Evolutionary conservation across 2,888 invertebrate species (phyloP).

Genomic region (Mythimna ferrago): DNA sequence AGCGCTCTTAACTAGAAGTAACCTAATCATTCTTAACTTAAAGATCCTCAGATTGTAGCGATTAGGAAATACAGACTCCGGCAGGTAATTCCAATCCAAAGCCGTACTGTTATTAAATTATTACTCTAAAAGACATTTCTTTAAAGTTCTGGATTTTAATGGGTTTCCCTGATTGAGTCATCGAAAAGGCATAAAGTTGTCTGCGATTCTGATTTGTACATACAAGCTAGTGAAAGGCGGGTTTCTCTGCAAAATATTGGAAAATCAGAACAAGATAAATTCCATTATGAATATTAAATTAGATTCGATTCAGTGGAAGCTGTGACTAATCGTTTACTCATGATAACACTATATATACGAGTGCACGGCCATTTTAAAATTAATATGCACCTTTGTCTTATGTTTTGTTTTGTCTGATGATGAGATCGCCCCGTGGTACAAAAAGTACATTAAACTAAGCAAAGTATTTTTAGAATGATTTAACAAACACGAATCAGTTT

Average conservation of each 20-base stretch:
- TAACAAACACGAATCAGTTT: slow-evolving; percentile 1
- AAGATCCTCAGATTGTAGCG: too few species aligned
- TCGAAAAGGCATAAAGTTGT: not conserved
- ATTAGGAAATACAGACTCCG: too few species aligned
- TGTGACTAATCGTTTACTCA: slow-evolving; percentile 53
- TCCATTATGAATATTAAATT: slow-evolving; percentile 50
- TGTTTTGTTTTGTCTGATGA: slow-evolving; percentile 1
- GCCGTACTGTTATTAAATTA: too few species aligned
- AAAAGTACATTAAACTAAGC: slow-evolving; percentile 28
- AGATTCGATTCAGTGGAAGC: slow-evolving; percentile 36
- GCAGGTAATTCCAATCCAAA: too few species aligned
- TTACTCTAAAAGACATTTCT: not conserved
- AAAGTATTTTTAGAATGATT: slow-evolving; percentile 14
- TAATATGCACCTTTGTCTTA: slow-evolving; percentile 34
- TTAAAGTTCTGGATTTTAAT: not conserved
- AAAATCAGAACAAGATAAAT: slow-evolving; percentile 51
- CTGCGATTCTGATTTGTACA: slow-evolving; percentile 7
- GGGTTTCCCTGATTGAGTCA: slow-evolving; percentile 5
- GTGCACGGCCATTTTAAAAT: slow-evolving; percentile 20
- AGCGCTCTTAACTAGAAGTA: too few species aligned
- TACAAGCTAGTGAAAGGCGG: slow-evolving; percentile 53
- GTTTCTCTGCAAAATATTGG: slow-evolving; percentile 48
- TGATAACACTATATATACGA: slow-evolving; percentile 12
- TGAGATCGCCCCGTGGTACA: slow-evolving; percentile 15
- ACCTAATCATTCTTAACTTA: too few species aligned